Evolutionary conservation across 92 coral and sea anemone genomes (phyloP), one percentile per base, ranked within the genome.

Genomic region (Muricea muricata): DNA sequence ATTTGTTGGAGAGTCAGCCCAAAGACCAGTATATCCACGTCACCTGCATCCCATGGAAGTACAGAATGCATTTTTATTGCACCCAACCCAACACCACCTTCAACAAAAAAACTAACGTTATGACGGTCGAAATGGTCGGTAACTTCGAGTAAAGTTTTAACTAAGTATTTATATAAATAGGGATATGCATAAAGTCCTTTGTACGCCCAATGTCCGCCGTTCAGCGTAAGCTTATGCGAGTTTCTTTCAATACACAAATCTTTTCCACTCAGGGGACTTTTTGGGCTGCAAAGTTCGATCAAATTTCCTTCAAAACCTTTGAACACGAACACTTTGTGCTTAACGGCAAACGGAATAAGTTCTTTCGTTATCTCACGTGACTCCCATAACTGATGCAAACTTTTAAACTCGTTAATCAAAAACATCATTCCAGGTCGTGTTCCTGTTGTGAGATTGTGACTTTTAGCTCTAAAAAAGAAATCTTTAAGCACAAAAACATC

Each of bases 41-140:
- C 92, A 1, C 92, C 92, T 3, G 92, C 81, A 15, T 89, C 92
- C 92, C 92, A 89, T 8, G 92, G 92, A 9, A 89, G 41, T 11
- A 85, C 42, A 9, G 82, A 69, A 13, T 89, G 86, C 78, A 79
- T 71, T 58, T 89, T 89, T 4, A 89, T 30, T 7, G 92, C 89
- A 10, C 92, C 92, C 29, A 89, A 75, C 6, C 75, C 73, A 0
- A 85, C 83, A 12, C 92, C 92, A 0, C 61, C 89, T 0, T 48
- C 67, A 7, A 89, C 52, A 32, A 20, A 24, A 33, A 21, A 85
- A 6, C 70, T 28, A 12, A 89, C 83, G 54, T 84, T 84, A 30
- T 73, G 81, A 32, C 30, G 57, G 0, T 54, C 73, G 9, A 91
- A 55, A 56, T 82, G 83, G 20, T 84, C 84, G 6, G 83, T 41